A percentile compares a stretch with the other conserved stretches of the same genome.
Evolutionary conservation across 2,113 vertebrate genomes (phyloP).

Genomic region (Electrona antarctica): DNA sequence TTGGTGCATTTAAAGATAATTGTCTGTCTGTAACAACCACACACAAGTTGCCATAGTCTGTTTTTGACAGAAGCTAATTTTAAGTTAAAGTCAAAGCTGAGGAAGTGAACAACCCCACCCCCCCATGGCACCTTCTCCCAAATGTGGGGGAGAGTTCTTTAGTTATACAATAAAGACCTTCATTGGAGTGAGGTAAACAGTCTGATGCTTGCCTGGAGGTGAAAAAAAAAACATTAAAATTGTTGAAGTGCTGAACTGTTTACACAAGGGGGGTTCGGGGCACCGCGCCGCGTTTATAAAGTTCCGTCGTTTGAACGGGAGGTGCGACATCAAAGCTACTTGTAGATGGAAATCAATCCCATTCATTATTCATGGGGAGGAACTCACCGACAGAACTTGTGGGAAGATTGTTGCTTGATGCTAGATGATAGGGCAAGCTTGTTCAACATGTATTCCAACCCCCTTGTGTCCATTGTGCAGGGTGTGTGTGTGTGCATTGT

Average conservation of each 20-base stretch:
- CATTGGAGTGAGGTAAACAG: slow-evolving; percentile 22
- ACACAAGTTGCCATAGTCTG: slow-evolving; percentile 9
- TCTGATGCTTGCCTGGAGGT: slow-evolving; percentile 22
- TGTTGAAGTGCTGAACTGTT: slow-evolving; percentile 43
- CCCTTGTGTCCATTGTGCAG: slow-evolving; percentile 23
- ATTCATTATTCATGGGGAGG: slow-evolving; percentile 55
- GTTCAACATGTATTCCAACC: slow-evolving; percentile 45
- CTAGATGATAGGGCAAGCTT: slow-evolving; percentile 45
- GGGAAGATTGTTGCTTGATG: slow-evolving; percentile 41
- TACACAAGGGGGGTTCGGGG: slow-evolving; percentile 14
- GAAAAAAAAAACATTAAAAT: slow-evolving; percentile 40
- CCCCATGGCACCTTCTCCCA: background rate
- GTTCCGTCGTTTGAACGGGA: slow-evolving; percentile 43
- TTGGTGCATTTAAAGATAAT: too few species aligned
- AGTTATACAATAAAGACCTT: slow-evolving; percentile 18
- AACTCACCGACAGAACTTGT: slow-evolving; percentile 33
- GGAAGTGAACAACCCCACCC: background rate
- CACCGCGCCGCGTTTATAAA: slow-evolving; percentile 35
- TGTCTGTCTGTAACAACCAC: background rate
- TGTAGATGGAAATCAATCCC: slow-evolving; percentile 30
- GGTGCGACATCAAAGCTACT: slow-evolving; percentile 60
- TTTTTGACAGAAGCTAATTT: slow-evolving; percentile 3
- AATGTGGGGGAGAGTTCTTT: slow-evolving; percentile 9
- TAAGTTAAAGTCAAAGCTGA: slow-evolving; percentile 6
- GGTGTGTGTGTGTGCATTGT: slow-evolving; percentile 15